Percentiles rank a stretch among this genome's conserved stretches.
Conservation (phyloP, 2,888 invertebrate species). For the Halictus ligatus region DNA sequence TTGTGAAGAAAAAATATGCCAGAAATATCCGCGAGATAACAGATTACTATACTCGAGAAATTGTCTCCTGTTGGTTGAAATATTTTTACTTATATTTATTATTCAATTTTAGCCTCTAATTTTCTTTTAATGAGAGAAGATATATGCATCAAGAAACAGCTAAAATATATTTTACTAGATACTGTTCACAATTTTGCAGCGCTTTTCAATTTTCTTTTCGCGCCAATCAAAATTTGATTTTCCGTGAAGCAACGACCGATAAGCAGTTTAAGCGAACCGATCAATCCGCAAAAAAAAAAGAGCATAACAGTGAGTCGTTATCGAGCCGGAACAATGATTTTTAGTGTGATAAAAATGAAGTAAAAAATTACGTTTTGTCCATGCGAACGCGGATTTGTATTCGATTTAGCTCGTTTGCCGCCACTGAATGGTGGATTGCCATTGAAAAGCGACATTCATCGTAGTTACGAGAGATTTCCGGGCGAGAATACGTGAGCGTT, state of each 20-base stretch:
- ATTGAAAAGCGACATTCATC: constrained; percentile 44
- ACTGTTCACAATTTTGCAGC: neutral
- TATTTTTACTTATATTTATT: neutral
- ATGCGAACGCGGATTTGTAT: constrained; percentile 12
- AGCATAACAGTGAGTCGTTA: neutral
- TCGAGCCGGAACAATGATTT: constrained; percentile 13
- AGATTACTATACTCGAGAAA: too few species aligned
- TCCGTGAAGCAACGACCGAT: neutral
- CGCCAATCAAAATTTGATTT: neutral
- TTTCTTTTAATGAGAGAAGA: neutral
- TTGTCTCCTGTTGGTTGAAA: neutral
- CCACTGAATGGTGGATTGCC: constrained; percentile 24
- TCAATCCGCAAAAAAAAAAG: neutral
- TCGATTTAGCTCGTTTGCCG: constrained; percentile 28
- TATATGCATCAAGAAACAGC: neutral
- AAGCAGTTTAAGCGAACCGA: neutral
- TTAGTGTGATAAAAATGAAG: constrained; percentile 21
- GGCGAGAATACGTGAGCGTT: constrained; percentile 34
- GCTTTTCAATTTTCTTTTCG: neutral
- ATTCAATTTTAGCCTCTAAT: neutral
- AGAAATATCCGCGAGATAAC: neutral
- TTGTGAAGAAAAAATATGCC: neutral
- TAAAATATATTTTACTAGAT: neutral
- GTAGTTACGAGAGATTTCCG: constrained; percentile 51
- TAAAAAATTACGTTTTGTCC: constrained; percentile 31